Conservation (phyloP, 1,140 invertebrate genomes). For the Pemphigus obesinymphae region DNA sequence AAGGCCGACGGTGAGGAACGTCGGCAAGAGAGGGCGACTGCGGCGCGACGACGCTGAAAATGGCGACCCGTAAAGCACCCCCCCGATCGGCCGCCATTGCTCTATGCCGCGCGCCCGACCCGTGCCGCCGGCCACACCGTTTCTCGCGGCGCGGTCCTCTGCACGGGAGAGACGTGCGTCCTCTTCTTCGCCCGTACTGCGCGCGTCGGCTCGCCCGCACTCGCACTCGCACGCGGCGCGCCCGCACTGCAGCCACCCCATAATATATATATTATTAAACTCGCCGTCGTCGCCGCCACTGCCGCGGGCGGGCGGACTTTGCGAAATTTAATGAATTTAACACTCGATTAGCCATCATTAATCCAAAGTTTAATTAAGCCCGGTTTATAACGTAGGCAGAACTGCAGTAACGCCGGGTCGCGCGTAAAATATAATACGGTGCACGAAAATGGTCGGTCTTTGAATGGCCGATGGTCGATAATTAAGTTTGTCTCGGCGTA, state of each 20-base stretch:
- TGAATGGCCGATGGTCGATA: slow-evolving; percentile 3
- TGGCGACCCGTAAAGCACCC: slow-evolving; percentile 9
- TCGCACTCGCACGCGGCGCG: neutral
- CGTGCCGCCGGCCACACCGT: neutral
- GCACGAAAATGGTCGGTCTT: neutral
- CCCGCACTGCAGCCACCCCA: neutral
- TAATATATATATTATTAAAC: too few species aligned
- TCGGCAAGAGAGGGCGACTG: neutral
- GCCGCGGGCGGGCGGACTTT: slow-evolving; percentile 16
- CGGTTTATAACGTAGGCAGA: slow-evolving; percentile 13
- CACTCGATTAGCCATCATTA: slow-evolving; percentile 36
- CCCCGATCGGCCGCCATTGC: slow-evolving; percentile 19
- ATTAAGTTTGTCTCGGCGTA: slow-evolving; percentile 6
- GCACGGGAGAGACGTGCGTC: neutral
- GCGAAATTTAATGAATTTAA: slow-evolving; percentile 40
- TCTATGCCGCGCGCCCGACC: neutral
- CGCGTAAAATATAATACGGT: too few species aligned
- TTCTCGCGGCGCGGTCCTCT: neutral
- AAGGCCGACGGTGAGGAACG: neutral
- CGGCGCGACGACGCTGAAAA: neutral
- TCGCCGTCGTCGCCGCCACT: neutral
- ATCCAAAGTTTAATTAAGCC: slow-evolving; percentile 36
- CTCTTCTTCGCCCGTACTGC: neutral
- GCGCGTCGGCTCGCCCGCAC: neutral
- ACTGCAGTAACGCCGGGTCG: neutral